A percentile compares a stretch with the other conserved stretches of the same genome.
phyloP scores from a whole-genome alignment of 2,113 vertebrate species.

The Proteles cristata region DNA sequence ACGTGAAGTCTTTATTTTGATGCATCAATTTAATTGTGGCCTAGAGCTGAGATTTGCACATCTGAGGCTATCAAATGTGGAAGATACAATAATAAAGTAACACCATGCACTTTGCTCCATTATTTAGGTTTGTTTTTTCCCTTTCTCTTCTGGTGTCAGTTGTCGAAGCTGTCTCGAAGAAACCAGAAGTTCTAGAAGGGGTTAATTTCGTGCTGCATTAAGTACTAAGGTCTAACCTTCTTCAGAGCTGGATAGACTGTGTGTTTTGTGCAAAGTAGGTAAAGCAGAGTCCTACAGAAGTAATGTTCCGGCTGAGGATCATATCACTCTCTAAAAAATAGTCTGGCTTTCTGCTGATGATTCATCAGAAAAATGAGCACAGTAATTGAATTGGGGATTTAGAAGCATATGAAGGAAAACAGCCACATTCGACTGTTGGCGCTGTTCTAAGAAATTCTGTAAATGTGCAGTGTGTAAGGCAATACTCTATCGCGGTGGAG shows the following conservation, averaged over 20 bases:
- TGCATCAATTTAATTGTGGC: slow-evolving; percentile 28
- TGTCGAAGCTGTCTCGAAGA: not conserved
- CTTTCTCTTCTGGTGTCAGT: not conserved
- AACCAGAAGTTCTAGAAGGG: not conserved
- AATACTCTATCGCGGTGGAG: not conserved
- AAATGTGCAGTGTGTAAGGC: slow-evolving; percentile 39
- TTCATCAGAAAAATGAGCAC: slow-evolving; percentile 55
- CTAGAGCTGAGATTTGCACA: slow-evolving; percentile 21
- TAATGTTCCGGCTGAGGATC: slow-evolving; percentile 1
- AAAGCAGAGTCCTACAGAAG: not conserved
- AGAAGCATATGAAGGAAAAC: slow-evolving; percentile 70
- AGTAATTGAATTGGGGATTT: slow-evolving; percentile 67
- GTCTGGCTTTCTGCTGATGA: slow-evolving; percentile 59
- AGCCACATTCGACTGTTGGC: slow-evolving; percentile 31
- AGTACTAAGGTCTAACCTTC: not conserved
- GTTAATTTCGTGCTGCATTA: not conserved
- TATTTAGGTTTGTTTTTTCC: not conserved
- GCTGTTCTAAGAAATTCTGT: slow-evolving; percentile 57
- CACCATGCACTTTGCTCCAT: not conserved
- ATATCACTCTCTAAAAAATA: not conserved
- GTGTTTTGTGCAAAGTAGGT: not conserved
- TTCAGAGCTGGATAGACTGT: not conserved
- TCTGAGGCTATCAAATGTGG: not conserved
- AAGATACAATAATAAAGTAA: not conserved
- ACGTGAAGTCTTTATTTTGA: not conserved